These are phyloP conservation scores for Leptodactylus fuscus DNA, from an alignment of 2,113 vertebrate genomes.

Conservation along the genomic window DNA sequence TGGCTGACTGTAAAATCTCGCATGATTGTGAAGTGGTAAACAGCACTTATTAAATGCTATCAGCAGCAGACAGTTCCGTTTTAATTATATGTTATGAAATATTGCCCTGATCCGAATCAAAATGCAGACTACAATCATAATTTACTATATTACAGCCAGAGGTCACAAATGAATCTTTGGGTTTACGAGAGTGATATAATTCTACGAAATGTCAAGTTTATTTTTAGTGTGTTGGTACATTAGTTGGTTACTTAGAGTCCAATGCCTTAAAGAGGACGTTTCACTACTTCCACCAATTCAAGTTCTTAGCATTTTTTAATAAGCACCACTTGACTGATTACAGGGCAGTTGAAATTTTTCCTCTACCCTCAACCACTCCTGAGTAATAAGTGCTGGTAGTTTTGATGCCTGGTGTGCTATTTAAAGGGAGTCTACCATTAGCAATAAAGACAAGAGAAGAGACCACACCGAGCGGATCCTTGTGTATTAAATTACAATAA, in stretches of 20 bases:
- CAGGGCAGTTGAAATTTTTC: no score
- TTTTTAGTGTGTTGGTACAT: neutral
- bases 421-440: no score
- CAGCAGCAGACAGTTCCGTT: conserved; percentile 14
- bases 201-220: neutral
- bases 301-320: no score
- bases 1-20: conserved; percentile 15
- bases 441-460: no score
- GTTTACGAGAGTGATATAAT: neutral
- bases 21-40: conserved; percentile 10
- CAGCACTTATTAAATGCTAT: neutral
- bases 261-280: no score
- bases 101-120: neutral
- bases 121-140: neutral
- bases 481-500: no score
- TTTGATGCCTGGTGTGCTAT: no score
- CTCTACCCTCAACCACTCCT: no score
- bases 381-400: no score
- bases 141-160: neutral
- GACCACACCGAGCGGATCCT: no score
- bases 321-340: no score
- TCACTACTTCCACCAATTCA: no score
- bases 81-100: conserved; percentile 14
- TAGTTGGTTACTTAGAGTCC: neutral
- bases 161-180: neutral